phyloP scores from a whole-genome alignment of 2,113 vertebrate genomes.

The Ceyx margarethae region DNA sequence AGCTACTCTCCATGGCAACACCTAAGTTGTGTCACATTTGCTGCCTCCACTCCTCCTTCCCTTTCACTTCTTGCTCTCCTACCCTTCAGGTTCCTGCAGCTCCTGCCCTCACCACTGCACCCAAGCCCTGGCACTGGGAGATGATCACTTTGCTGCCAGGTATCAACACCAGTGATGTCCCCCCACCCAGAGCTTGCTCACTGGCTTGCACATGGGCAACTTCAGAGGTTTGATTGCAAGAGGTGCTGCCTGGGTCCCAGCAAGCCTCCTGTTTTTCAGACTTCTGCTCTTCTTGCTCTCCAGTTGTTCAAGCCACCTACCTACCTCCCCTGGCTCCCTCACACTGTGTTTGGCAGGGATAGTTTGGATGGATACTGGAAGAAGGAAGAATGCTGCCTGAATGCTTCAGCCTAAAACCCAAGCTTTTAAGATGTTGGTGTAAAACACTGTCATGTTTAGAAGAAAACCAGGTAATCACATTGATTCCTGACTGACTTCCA shows the following conservation, averaged over 20 bases:
- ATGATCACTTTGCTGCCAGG: rapidly evolving
- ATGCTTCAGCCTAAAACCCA: not conserved
- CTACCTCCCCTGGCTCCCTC: not conserved
- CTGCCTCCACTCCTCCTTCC: slow-evolving; percentile 18
- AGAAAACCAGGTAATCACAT: not conserved
- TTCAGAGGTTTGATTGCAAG: not conserved
- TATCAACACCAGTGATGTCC: not conserved
- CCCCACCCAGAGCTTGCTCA: not conserved
- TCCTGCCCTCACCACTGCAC: not conserved
- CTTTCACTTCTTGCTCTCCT: not conserved
- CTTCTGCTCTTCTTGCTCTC: not conserved
- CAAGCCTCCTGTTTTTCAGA: not conserved
- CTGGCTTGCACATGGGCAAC: rapidly evolving
- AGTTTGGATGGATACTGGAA: not conserved
- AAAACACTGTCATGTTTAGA: not conserved
- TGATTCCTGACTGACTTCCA: not conserved
- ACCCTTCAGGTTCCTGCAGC: not conserved
- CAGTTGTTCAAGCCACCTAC: not conserved
- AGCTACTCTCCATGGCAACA: slow-evolving; percentile 56
- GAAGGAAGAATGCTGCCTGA: not conserved
- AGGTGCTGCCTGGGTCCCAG: not conserved
- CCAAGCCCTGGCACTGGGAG: not conserved
- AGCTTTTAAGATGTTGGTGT: not conserved
- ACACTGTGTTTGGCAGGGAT: not conserved
- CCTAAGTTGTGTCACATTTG: slow-evolving; percentile 30